A percentile compares a stretch with the other conserved stretches of the same genome.
These are phyloP conservation scores for Thelaira solivaga DNA, from an alignment of 2,888 invertebrate species.

Conservation along the genomic window DNA sequence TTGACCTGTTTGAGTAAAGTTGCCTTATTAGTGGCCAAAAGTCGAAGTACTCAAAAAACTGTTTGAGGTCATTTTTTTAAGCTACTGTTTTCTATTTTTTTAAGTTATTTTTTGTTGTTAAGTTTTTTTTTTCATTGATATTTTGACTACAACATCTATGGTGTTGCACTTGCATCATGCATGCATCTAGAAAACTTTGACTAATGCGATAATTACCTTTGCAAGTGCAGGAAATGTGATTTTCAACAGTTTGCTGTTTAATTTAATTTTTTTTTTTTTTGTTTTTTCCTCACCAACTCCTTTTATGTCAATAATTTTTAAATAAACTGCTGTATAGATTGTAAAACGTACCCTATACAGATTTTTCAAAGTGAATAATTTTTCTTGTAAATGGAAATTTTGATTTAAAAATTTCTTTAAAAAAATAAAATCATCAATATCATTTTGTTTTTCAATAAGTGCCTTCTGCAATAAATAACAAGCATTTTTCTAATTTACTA, in stretches of 20 bases:
- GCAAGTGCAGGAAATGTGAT: slow-evolving; percentile 65
- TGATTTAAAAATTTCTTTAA: neutral
- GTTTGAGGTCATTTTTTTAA: slow-evolving; percentile 30
- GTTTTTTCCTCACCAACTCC: neutral
- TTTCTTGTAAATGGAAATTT: neutral
- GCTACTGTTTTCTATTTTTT: slow-evolving; percentile 53
- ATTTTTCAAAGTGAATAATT: no score
- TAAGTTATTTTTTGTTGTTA: slow-evolving; percentile 17
- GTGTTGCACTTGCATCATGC: slow-evolving; percentile 31
- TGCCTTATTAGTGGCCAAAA: slow-evolving; percentile 18
- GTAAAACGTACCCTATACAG: slow-evolving; percentile 6
- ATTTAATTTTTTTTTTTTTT: slow-evolving; percentile 28
- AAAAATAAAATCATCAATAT: no score
- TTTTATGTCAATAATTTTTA: neutral
- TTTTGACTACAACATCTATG: slow-evolving; percentile 17
- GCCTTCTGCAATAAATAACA: no score
- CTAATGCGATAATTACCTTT: slow-evolving; percentile 64
- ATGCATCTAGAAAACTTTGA: slow-evolving; percentile 60
- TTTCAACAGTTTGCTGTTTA: slow-evolving; percentile 62
- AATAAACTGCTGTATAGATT: neutral
- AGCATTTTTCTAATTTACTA: no score
- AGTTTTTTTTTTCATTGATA: slow-evolving; percentile 15
- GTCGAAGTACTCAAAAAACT: neutral
- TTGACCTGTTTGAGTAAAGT: neutral
- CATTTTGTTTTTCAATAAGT: no score